A percentile compares a stretch with the other conserved stretches of the same genome.
Conservation (phyloP, 2,888 invertebrate species). For the Meteorus colon region DNA sequence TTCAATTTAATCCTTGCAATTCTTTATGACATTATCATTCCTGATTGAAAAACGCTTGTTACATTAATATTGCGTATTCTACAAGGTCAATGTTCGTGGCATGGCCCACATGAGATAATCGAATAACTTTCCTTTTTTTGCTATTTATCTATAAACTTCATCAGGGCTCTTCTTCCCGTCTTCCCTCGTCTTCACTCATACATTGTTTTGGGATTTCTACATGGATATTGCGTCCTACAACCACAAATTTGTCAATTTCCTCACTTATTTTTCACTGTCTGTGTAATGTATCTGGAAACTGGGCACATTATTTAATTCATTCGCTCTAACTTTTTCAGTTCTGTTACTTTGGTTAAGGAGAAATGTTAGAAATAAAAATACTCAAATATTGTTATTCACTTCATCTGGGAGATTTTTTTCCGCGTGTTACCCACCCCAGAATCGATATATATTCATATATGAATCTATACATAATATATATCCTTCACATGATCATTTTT, state of each 20-base stretch:
- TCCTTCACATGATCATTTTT: constrained; percentile 57
- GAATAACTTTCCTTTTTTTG: not conserved
- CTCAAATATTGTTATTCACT: constrained; percentile 27
- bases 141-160: not conserved
- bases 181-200: not conserved
- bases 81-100: too few species aligned
- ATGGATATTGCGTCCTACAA: constrained; percentile 22
- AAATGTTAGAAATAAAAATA: constrained; percentile 42
- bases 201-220: constrained; percentile 14
- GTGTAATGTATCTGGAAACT: not conserved
- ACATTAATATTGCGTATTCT: too few species aligned
- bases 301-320: not conserved
- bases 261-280: not conserved
- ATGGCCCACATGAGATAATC: too few species aligned
- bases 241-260: constrained; percentile 7
- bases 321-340: not conserved
- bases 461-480: constrained; percentile 61
- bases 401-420: constrained; percentile 44
- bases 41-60: too few species aligned
- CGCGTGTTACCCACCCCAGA: constrained; percentile 63
- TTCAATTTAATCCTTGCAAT: too few species aligned
- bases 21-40: too few species aligned
- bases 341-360: constrained; percentile 4
- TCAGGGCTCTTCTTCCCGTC: constrained; percentile 22
- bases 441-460: constrained; percentile 64